Percentiles rank a stretch among this genome's conserved stretches.
Evolutionary conservation across 2,888 invertebrate species (phyloP).

Genomic region (Hyposoter dolosus): DNA sequence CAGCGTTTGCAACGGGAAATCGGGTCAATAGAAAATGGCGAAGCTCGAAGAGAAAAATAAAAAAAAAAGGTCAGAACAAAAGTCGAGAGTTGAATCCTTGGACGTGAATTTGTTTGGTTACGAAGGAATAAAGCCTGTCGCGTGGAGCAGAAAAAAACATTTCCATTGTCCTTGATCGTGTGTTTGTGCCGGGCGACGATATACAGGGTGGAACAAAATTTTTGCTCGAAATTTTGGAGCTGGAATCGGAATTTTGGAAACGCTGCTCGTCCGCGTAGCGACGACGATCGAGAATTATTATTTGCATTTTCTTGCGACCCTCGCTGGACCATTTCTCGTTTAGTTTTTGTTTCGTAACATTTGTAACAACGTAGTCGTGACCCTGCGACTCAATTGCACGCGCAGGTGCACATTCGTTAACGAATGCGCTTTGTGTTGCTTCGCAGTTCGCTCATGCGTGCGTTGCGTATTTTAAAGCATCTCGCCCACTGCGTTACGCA

Average conservation of each 20-base stretch:
- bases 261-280: background rate
- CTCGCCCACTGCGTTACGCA: constrained; percentile 6
- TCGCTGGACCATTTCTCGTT: too few relatives aligned
- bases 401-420: constrained; percentile 45
- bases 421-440: constrained; percentile 17
- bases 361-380: constrained; percentile 30
- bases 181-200: background rate
- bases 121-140: constrained; percentile 17
- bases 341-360: background rate
- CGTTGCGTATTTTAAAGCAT: background rate
- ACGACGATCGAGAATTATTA: background rate
- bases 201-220: background rate
- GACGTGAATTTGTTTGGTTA: constrained; percentile 39
- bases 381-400: constrained; percentile 32
- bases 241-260: background rate
- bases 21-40: constrained; percentile 14
- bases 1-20: constrained; percentile 5
- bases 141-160: constrained; percentile 31
- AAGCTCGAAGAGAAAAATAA: constrained; percentile 4
- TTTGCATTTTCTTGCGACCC: background rate
- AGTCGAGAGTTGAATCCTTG: constrained; percentile 22
- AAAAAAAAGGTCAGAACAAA: constrained; percentile 11
- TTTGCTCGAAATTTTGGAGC: background rate
- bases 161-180: constrained; percentile 39
- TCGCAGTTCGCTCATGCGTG: constrained; percentile 48